Percentiles rank a stretch among this genome's conserved stretches.
Evolutionary conservation across 1,140 invertebrate genomes (phyloP).

Genomic region (Delia radicum): DNA sequence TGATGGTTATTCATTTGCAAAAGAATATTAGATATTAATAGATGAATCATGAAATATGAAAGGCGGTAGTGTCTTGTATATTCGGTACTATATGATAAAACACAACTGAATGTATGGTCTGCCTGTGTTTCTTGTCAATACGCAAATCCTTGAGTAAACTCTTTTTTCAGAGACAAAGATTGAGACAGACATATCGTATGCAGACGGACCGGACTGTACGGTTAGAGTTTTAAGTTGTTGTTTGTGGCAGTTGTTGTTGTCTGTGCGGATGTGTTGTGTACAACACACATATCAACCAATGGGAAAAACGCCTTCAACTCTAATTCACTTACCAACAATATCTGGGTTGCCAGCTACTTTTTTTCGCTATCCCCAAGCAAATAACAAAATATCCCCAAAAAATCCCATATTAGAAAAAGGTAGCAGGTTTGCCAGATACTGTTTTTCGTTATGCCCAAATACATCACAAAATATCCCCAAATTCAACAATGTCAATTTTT

Average conservation of each 20-base stretch:
- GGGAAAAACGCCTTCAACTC: background rate
- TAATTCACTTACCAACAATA: background rate
- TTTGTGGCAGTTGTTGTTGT: background rate
- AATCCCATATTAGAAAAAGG: too few species aligned
- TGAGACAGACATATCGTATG: background rate
- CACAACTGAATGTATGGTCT: background rate
- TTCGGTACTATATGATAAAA: background rate
- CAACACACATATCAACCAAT: background rate
- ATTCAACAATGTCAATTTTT: too few species aligned
- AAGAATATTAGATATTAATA: too few species aligned
- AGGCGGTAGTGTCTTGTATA: too few species aligned
- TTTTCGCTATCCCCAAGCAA: too few species aligned
- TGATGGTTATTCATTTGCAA: too few species aligned
- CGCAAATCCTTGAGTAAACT: background rate
- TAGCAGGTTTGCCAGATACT: too few species aligned
- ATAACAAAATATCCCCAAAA: too few species aligned
- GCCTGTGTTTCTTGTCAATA: background rate
- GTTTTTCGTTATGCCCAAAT: too few species aligned
- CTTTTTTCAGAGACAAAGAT: background rate
- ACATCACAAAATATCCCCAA: too few species aligned
- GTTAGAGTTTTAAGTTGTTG: background rate
- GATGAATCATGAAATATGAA: too few species aligned
- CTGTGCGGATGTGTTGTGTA: background rate
- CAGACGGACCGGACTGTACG: background rate
- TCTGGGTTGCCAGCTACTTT: background rate